Evolutionary conservation across 2,797 vertebrate species (phyloP), one percentile per base, ranked within the genome.

Genomic region (Aeoliscus strigatus): DNA sequence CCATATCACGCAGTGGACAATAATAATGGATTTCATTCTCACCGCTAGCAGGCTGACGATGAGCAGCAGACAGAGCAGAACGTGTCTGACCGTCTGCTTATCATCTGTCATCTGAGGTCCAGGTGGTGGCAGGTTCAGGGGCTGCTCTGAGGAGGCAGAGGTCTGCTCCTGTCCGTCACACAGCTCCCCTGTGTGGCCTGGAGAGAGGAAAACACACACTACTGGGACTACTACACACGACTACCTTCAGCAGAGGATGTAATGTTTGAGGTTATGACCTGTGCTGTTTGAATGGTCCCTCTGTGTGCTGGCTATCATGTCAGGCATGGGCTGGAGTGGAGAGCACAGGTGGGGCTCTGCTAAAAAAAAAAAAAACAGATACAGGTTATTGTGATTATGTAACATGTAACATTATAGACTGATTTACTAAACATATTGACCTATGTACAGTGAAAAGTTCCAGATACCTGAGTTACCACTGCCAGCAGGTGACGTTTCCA

Each of bases 31-130:
- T n/a, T n/a, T n/a, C n/a, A 15, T 33, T 79, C 76, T 89, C 86
- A 98, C 96, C 60, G 95, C 96, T 23, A 99, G 87, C 42, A 97
- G 84, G 77, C 94, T 90, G 60, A 99, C 90, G 12, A 88, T 70
- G 64, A 99, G 94, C 57, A 98, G 90, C 27, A 97, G 85, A 75
- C 92, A 97, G 11, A 99, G 89, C 66, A 99, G 74, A 23, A 93
- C 89, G 0, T 99, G 95, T 77, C 94, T 87, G 60, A 91, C 86
- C 34, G 93, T 87, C 80, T 98, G 94, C 34, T 84, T 88, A 32
- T 97, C 95, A 13, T 87, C 82, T 0, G 74, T 78, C 48, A 86
- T 74, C 9, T 87, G 86, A 12, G 72, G 69, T 1, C 75, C 75
- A 0, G 80, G 90, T 1, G 91, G 90, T 10, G 92, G 90, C 47